phyloP scores from a whole-genome alignment of 2,888 invertebrate genomes.

The Eudasyphora cyanicolor region DNA sequence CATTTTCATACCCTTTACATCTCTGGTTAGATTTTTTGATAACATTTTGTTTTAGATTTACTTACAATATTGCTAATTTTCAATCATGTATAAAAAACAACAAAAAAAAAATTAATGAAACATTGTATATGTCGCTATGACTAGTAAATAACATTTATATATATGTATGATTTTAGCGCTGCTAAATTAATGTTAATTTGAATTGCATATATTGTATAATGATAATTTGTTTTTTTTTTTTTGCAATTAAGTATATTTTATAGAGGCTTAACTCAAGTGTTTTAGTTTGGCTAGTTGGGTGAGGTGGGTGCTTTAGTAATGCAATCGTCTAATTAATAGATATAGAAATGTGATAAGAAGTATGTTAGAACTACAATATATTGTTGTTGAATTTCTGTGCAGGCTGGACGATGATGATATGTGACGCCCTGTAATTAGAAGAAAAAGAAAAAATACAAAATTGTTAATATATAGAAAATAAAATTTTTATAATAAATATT shows the following conservation, averaged over 20 bases:
- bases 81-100: no score
- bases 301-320: slow-evolving; percentile 33
- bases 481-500: no score
- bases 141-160: slow-evolving; percentile 59
- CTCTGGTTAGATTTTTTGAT: no score
- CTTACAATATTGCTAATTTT: no score
- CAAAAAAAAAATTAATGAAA: neutral
- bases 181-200: slow-evolving; percentile 25
- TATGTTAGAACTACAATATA: slow-evolving; percentile 26
- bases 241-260: slow-evolving; percentile 17
- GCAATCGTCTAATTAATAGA: slow-evolving; percentile 41
- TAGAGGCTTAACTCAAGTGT: neutral
- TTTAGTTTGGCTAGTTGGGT: neutral
- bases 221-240: slow-evolving; percentile 36
- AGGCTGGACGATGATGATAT: slow-evolving; percentile 69
- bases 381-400: slow-evolving; percentile 38
- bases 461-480: neutral
- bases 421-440: slow-evolving; percentile 72
- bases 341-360: slow-evolving; percentile 39
- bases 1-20: no score
- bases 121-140: slow-evolving; percentile 43
- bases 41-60: no score
- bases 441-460: slow-evolving; percentile 29
- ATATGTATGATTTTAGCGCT: slow-evolving; percentile 43
- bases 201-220: no score